A percentile compares a stretch with the other conserved stretches of the same genome.
These are phyloP conservation scores for Raja brachyura DNA, from an alignment of 2,113 vertebrate genomes.

Conservation along the genomic window DNA sequence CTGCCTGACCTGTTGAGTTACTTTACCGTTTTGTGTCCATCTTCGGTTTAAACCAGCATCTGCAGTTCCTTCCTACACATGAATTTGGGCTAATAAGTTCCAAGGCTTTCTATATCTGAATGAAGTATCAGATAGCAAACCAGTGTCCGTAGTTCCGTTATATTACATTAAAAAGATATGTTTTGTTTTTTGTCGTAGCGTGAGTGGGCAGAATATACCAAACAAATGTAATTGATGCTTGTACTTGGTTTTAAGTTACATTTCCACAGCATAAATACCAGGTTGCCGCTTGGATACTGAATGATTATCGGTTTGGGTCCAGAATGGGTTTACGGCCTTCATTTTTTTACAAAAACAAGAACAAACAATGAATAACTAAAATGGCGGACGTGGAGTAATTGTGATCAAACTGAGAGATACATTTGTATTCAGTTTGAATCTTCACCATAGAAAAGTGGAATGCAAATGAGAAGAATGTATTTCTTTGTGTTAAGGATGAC, in stretches of 20 bases:
- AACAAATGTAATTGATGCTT: not conserved
- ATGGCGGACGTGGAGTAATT: not conserved
- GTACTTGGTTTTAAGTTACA: not conserved
- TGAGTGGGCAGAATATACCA: not conserved
- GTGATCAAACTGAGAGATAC: not conserved
- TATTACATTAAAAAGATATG: not conserved
- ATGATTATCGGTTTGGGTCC: not conserved
- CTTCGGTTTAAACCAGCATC: too few species aligned
- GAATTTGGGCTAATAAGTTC: too few species aligned
- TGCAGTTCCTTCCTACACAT: too few species aligned
- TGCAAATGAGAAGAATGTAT: not conserved
- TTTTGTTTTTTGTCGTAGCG: not conserved
- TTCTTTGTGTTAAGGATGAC: not conserved
- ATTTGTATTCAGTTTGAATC: constrained; percentile 4
- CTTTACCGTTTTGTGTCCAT: too few species aligned
- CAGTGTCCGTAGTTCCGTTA: too few species aligned
- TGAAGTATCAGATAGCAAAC: too few species aligned
- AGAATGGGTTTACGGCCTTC: not conserved
- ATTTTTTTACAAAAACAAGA: not conserved
- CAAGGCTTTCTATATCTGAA: too few species aligned
- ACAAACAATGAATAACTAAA: not conserved
- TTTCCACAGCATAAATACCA: not conserved
- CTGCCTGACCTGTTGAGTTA: too few species aligned
- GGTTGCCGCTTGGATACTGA: not conserved
- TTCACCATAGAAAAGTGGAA: not conserved